phyloP scores from a whole-genome alignment of 2,888 invertebrate genomes.

The Caenorhabditis angaria region DNA sequence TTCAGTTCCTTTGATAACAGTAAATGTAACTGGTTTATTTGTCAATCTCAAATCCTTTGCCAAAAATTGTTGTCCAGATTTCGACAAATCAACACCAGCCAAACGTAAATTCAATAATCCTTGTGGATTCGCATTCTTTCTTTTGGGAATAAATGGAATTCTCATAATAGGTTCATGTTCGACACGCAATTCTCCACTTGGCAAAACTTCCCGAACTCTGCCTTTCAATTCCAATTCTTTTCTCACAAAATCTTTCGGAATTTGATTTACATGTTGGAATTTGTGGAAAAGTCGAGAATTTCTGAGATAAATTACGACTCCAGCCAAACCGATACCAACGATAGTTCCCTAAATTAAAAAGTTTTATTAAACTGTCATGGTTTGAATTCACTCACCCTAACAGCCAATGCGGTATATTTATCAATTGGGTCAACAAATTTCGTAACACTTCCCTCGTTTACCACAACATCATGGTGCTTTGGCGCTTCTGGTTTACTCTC shows the following conservation, averaged over 20 bases:
- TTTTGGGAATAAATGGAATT: constrained; percentile 60
- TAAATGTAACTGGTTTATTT: constrained; percentile 66
- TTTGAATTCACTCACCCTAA: constrained; percentile 53
- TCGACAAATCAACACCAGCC: constrained; percentile 69
- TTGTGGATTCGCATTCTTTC: constrained; percentile 48
- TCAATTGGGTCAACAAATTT: constrained; percentile 63
- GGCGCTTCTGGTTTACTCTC: constrained; percentile 4
- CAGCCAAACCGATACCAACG: constrained; percentile 65
- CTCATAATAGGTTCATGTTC: constrained; percentile 68
- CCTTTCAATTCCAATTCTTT: constrained; percentile 70
- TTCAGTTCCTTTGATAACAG: constrained; percentile 64
- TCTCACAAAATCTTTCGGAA: constrained; percentile 69
- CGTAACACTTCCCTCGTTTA: background rate
- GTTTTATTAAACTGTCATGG: background rate
- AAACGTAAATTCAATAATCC: constrained; percentile 65
- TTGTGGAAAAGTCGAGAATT: constrained; percentile 69
- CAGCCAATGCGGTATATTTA: constrained; percentile 60
- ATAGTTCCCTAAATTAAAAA: constrained; percentile 63
- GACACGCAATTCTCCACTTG: constrained; percentile 62
- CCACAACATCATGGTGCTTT: background rate
- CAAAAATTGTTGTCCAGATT: constrained; percentile 66
- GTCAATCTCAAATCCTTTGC: constrained; percentile 63
- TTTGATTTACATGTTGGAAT: constrained; percentile 69
- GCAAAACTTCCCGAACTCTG: constrained; percentile 59
- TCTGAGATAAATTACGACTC: constrained; percentile 63